Evolutionary conservation across 2,797 vertebrate genomes (phyloP), one percentile per base, ranked within the genome.

Genomic region (Poecilia picta): DNA sequence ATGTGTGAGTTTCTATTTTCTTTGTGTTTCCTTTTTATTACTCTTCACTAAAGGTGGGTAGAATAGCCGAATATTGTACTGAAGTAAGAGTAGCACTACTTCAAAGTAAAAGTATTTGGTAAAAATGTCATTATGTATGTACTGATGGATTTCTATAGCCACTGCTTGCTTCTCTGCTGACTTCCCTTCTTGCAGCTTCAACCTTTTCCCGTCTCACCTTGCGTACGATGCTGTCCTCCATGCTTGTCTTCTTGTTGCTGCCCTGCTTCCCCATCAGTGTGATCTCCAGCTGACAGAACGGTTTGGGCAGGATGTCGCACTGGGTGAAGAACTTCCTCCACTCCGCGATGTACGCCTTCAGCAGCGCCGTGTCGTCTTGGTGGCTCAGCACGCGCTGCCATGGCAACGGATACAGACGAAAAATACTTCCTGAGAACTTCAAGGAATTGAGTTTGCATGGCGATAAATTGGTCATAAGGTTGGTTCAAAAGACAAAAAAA

Each of bases 291-390:
- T 99, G 98, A 90, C 98, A 99, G 92, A 99, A 99, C 10, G 98
- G 98, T 92, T 99, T 99, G 53, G 98, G 98, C 86, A 99, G 94
- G 92, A 99, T 99, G 95, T 99, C 98, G 10, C 98, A 99, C 78
- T 99, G 98, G 0, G 98, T 99, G 94, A 99, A 99, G 94, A 99
- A 99, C 95, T 99, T 99, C 91, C 98, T 96, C 98, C 98, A 99
- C 94, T 99, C 98, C 74, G 97, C 97, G 8, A 99, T 99, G 88
- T 99, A 99, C 1, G 98, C 98, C 93, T 99, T 99, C 8, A 99
- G 96, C 49, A 99, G 94, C 6, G 98, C 98, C 0, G 98, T 99
- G 91, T 99, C 98, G 80, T 99, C 98, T 91, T 99, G 98, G 92
- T 99, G 98, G 92, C 98, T 99, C 92, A 99, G 92, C 84, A 99